Conservation (phyloP, 2,888 invertebrate genomes). For the Rhimphoctona megacephalus region DNA sequence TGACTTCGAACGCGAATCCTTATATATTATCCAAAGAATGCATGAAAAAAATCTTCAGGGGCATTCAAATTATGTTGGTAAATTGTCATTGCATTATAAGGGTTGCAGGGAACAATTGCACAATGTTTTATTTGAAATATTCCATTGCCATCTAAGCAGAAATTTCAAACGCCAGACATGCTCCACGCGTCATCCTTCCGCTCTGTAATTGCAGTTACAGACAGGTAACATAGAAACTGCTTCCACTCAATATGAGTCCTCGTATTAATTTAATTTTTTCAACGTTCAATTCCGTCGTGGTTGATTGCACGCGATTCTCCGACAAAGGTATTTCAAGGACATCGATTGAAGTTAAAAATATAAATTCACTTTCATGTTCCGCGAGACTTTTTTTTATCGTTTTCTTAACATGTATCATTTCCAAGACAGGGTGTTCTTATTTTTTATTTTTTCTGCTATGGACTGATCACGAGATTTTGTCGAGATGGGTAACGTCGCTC, state of each 20-base stretch:
- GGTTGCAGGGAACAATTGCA: background rate
- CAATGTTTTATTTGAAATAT: background rate
- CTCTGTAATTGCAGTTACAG: background rate
- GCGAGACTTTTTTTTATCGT: slow-evolving; percentile 9
- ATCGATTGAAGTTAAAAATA: slow-evolving; percentile 46
- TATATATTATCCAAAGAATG: too few species aligned
- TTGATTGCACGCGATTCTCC: slow-evolving; percentile 57
- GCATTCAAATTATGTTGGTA: background rate
- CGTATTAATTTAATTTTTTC: slow-evolving; percentile 13
- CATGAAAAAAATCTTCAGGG: background rate
- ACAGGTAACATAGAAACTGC: background rate
- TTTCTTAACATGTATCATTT: slow-evolving; percentile 18
- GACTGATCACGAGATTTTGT: slow-evolving; percentile 36
- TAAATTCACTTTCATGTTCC: slow-evolving; percentile 32
- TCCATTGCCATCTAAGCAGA: background rate
- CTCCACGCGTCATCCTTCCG: background rate
- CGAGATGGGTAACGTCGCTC: slow-evolving; percentile 30
- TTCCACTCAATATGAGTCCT: slow-evolving; percentile 15
- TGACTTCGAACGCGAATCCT: too few species aligned
- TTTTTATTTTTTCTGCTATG: slow-evolving; percentile 8
- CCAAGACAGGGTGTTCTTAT: slow-evolving; percentile 19
- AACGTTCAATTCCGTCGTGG: slow-evolving; percentile 25
- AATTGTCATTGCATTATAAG: background rate
- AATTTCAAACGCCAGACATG: background rate
- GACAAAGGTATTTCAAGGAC: slow-evolving; percentile 51